A percentile compares a stretch with the other conserved stretches of the same genome.
phyloP scores from a whole-genome alignment of 2,797 vertebrate species.

The Oophaga sylvatica region DNA sequence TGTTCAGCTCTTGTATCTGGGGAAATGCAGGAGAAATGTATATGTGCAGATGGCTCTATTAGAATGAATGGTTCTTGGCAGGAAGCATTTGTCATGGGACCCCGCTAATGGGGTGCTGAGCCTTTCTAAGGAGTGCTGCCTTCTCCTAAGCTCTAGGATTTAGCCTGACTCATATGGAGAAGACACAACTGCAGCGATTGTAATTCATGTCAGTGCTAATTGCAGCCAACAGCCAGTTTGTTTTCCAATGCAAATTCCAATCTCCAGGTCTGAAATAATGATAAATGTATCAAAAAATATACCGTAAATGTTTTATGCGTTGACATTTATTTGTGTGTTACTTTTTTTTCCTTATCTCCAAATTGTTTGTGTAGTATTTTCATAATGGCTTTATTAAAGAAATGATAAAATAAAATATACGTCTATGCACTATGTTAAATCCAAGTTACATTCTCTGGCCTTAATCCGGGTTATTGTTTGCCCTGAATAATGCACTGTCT shows the following conservation, averaged over 20 bases:
- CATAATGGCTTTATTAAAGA: too few species aligned
- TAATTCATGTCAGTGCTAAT: neutral
- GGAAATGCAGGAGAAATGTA: slow-evolving; percentile 15
- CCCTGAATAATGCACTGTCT: too few species aligned
- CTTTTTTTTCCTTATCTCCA: too few species aligned
- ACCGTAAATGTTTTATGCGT: too few species aligned
- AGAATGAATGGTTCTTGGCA: slow-evolving; percentile 3
- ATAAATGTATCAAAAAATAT: too few species aligned
- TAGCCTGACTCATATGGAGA: neutral
- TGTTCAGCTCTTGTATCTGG: neutral
- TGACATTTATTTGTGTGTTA: too few species aligned
- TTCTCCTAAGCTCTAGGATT: neutral
- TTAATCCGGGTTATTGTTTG: too few species aligned
- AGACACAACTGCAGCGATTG: neutral
- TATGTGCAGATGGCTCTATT: slow-evolving; percentile 27
- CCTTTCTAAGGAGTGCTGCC: neutral
- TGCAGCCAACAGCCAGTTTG: neutral
- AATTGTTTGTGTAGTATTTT: too few species aligned
- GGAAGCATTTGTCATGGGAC: slow-evolving; percentile 11
- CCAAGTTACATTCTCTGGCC: too few species aligned
- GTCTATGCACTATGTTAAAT: too few species aligned
- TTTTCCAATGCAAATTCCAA: neutral
- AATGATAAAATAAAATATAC: too few species aligned
- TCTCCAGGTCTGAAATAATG: neutral
- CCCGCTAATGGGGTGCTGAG: neutral